A percentile compares a stretch with the other conserved stretches of the same genome.
phyloP scores from a whole-genome alignment of 2,113 vertebrate genomes.

The Felis catus region DNA sequence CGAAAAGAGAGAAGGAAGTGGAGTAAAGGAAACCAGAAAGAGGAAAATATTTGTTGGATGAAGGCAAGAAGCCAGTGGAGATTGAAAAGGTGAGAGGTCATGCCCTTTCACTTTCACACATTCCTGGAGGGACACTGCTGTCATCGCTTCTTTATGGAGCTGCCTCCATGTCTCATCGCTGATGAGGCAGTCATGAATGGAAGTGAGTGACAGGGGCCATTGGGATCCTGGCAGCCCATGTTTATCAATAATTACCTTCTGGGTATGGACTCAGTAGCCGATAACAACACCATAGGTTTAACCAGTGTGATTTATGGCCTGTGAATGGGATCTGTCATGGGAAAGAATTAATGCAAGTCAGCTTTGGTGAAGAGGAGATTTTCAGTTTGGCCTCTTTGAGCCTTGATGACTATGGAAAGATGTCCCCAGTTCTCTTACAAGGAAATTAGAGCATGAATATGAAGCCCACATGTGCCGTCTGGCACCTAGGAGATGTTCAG shows the following conservation, averaged over 20 bases:
- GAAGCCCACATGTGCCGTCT: background rate
- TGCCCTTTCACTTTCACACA: background rate
- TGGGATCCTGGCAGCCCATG: background rate
- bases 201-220: background rate
- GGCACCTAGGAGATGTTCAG: background rate
- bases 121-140: background rate
- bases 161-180: background rate
- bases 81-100: conserved; percentile 15
- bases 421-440: background rate
- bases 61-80: background rate
- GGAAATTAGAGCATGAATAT: background rate
- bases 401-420: background rate
- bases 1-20: background rate
- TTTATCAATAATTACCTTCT: conserved; percentile 4
- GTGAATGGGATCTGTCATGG: conserved; percentile 14
- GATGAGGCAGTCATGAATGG: background rate
- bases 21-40: background rate
- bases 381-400: conserved; percentile 24
- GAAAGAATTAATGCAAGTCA: conserved; percentile 18
- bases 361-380: background rate
- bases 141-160: conserved; percentile 38
- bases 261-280: background rate
- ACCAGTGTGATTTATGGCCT: conserved; percentile 46
- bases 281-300: background rate
- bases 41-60: background rate